phyloP scores from a whole-genome alignment of 2,797 vertebrate genomes.

The Mus spretus region DNA sequence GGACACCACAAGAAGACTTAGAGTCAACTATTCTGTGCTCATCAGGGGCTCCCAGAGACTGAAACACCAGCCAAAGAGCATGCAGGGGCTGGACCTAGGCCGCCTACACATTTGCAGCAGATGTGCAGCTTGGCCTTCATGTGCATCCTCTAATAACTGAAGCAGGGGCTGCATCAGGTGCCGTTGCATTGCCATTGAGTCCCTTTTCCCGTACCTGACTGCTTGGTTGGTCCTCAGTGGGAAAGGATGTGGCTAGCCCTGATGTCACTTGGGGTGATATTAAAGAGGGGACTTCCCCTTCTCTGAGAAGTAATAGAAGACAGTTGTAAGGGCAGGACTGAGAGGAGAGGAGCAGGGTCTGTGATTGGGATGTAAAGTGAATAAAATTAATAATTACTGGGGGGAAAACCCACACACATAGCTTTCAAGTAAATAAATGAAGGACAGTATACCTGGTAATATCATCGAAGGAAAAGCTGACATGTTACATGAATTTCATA shows the following conservation, averaged over 20 bases:
- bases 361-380: neutral
- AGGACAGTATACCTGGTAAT: neutral
- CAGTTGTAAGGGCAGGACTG: neutral
- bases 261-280: neutral
- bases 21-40: neutral
- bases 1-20: neutral
- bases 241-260: neutral
- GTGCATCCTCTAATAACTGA: neutral
- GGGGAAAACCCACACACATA: neutral
- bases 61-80: neutral
- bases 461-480: neutral
- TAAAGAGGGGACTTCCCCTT: neutral
- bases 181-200: neutral
- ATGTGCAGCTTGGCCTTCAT: neutral
- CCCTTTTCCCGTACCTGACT: neutral
- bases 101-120: neutral
- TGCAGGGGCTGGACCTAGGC: neutral
- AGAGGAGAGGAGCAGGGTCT: neutral
- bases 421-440: conserved; percentile 2
- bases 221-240: neutral
- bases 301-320: neutral
- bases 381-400: neutral
- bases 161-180: neutral
- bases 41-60: neutral
- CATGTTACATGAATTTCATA: neutral